These are phyloP conservation scores for Marronus borbonicus DNA, from an alignment of 2,888 invertebrate genomes.

Conservation along the genomic window DNA sequence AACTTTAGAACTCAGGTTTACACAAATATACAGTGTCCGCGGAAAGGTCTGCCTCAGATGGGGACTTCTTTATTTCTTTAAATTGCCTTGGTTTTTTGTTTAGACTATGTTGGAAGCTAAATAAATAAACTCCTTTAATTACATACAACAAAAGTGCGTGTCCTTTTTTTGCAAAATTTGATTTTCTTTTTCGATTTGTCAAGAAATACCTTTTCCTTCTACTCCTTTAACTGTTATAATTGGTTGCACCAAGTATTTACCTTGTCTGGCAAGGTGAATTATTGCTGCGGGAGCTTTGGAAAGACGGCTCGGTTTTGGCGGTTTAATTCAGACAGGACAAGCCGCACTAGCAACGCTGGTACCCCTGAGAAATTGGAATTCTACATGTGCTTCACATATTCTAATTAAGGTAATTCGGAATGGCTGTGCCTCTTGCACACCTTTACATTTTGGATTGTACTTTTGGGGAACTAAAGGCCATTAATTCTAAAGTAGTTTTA, in stretches of 20 bases:
- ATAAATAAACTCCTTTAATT: too few species aligned
- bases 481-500: not conserved
- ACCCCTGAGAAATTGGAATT: conserved; percentile 40
- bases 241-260: conserved; percentile 56
- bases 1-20: too few species aligned
- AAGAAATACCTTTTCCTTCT: too few species aligned
- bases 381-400: conserved; percentile 41
- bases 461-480: not conserved
- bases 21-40: too few species aligned
- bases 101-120: too few species aligned
- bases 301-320: conserved; percentile 4
- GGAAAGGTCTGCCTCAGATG: too few species aligned
- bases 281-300: conserved; percentile 47
- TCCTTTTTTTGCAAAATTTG: too few species aligned
- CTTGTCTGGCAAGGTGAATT: conserved; percentile 56
- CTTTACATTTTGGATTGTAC: conserved; percentile 5
- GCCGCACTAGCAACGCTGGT: conserved; percentile 3
- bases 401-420: conserved; percentile 45
- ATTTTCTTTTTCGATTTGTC: too few species aligned
- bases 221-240: conserved; percentile 50
- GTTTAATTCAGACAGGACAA: conserved; percentile 8
- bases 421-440: conserved; percentile 13
- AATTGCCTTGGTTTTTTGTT: too few species aligned
- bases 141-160: too few species aligned
- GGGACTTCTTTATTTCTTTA: too few species aligned